Evolutionary conservation across 2,113 vertebrate species (phyloP).

Genomic region (Thunnus maccoyii): DNA sequence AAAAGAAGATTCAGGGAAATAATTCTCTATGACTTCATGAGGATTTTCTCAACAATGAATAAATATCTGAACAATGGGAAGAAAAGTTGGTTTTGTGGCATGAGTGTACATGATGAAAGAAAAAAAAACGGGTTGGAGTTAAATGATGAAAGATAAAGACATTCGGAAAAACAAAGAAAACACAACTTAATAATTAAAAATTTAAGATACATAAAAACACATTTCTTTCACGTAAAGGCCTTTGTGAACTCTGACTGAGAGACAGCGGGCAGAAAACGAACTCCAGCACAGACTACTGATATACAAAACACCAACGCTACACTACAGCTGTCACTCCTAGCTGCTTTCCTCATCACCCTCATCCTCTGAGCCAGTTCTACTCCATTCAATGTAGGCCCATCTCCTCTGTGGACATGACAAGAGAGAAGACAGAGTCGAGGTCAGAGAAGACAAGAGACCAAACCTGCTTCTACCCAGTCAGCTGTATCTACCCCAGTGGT

Average conservation of each 20-base stretch:
- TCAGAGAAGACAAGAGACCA: constrained; percentile 47
- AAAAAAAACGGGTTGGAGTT: neutral
- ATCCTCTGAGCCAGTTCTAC: constrained; percentile 87
- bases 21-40: neutral
- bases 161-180: neutral
- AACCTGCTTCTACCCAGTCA: neutral
- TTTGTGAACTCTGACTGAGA: neutral
- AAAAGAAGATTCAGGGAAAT: neutral
- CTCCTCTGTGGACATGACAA: constrained; percentile 93
- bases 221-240: neutral
- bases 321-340: constrained; percentile 70
- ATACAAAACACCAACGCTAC: constrained; percentile 20
- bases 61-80: neutral
- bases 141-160: neutral
- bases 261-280: neutral
- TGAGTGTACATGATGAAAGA: neutral
- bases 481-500: neutral
- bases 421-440: constrained; percentile 66
- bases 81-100: neutral
- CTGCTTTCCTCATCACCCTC: constrained; percentile 85
- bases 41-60: neutral
- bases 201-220: neutral
- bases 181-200: neutral
- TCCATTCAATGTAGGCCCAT: constrained; percentile 87
- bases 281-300: constrained; percentile 2